These are phyloP conservation scores for Lepidurus packardi DNA, from an alignment of 1,140 invertebrate species.

Conservation along the genomic window DNA sequence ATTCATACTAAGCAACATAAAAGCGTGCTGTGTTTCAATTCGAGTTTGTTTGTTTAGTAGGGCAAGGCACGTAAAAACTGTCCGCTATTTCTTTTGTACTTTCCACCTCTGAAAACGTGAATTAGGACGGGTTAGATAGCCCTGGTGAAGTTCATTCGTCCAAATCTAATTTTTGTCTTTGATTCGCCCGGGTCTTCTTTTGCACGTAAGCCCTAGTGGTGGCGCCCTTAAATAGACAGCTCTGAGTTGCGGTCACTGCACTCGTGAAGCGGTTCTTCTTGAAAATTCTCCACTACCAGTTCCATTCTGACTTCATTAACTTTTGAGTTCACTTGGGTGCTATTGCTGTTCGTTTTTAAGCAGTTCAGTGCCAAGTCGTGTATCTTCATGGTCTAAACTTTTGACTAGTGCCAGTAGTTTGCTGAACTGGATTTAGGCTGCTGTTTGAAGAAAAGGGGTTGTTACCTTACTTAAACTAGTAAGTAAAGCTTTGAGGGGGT, in stretches of 20 bases:
- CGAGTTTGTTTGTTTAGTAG: too few relatives aligned
- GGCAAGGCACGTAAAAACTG: background rate
- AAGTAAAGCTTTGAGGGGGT: background rate
- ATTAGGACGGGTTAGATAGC: background rate
- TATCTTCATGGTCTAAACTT: too few relatives aligned
- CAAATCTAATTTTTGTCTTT: background rate
- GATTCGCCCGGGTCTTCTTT: constrained; percentile 13
- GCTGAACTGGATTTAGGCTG: too few relatives aligned
- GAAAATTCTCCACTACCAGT: background rate
- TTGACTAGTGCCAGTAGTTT: too few relatives aligned
- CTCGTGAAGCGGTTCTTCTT: constrained; percentile 16
- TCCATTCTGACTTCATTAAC: too few relatives aligned
- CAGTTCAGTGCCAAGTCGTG: too few relatives aligned
- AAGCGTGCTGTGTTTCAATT: background rate
- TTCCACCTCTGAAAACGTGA: constrained; percentile 15
- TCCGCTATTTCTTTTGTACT: background rate
- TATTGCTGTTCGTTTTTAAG: too few relatives aligned
- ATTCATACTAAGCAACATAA: background rate
- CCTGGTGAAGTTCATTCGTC: background rate
- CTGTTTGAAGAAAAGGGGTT: too few relatives aligned
- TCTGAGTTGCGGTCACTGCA: constrained; percentile 1
- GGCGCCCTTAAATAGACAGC: constrained; percentile 5
- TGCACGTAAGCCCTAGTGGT: background rate
- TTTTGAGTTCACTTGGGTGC: too few relatives aligned
- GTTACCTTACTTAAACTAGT: background rate